Evolutionary conservation across 2,888 invertebrate genomes (phyloP), one percentile per base, ranked within the genome.

Genomic region (Mermis nigrescens): DNA sequence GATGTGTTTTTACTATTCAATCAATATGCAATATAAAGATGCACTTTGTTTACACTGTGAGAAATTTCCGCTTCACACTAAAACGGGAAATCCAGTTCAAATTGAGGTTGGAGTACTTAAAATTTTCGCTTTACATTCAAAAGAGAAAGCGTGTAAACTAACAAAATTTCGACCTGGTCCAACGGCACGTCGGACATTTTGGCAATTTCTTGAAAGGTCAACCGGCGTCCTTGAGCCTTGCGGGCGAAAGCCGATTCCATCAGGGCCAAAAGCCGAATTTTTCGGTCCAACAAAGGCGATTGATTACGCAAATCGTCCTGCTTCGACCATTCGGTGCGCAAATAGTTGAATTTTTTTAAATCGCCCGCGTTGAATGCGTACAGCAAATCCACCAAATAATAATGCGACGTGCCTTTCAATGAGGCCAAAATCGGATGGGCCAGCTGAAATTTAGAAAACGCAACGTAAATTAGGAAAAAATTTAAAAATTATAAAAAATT

Each of bases 161-260:
- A n/a, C n/a, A n/a, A n/a, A n/a, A n/a, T n/a, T n/a, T n/a, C n/a
- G n/a, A 76, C 76, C 67, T 77, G 73, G 63, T 72, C 69, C 32
- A 82, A 75, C 0, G 86, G 86, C 60, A 94, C 77, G 64, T 84
- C 80, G 2, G 92, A 87, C 71, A 86, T 86, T 31, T 79, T 77
- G 0, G 92, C 82, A 58, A 98, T 92, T 73, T 94, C 92, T 0
- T 80, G 79, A 76, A 98, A 98, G 0, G 86, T 81, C 60, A 98
- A 78, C 69, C 86, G 84, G 60, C 83, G 77, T 67, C 32, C 46
- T 56, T 86, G 86, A 0, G 91, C 86, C 0, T 90, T 84, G 57
- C 92, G 82, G 72, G 86, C 87, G 72, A 95, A 91, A 0, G 95
- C 91, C 89, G 95, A 90, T 81, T 94, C 91, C 92, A 98, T 95